These are phyloP conservation scores for Procambarus virginalis DNA, from an alignment of 1,140 invertebrate genomes.

Conservation along the genomic window DNA sequence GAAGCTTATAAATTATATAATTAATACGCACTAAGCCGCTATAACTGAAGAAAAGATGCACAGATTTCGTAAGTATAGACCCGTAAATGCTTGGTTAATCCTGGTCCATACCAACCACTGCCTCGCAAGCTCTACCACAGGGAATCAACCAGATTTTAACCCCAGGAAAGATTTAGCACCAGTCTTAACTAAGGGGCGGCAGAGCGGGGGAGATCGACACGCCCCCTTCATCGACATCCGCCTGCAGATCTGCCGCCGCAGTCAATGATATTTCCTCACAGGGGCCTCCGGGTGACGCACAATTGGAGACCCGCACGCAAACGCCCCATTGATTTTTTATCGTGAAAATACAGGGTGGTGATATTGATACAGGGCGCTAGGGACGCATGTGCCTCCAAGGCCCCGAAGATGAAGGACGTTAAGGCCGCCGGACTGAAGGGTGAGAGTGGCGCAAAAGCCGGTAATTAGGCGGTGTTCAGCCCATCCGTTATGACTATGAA, in stretches of 20 bases:
- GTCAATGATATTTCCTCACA: constrained; percentile 55
- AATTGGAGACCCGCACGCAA: constrained; percentile 54
- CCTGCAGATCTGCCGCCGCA: constrained; percentile 15
- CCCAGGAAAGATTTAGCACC: constrained; percentile 30
- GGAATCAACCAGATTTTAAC: background rate
- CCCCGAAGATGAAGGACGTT: background rate
- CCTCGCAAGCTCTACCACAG: background rate
- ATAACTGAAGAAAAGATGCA: no score
- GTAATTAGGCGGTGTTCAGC: constrained; percentile 41
- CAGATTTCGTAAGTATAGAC: no score
- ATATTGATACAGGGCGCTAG: constrained; percentile 38
- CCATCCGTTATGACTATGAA: constrained; percentile 47
- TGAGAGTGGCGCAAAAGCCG: background rate
- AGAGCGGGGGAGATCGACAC: constrained; percentile 25
- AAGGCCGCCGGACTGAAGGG: background rate
- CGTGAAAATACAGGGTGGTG: constrained; percentile 54
- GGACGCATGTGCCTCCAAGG: background rate
- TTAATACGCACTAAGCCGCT: no score
- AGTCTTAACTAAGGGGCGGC: constrained; percentile 28
- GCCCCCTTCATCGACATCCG: constrained; percentile 4
- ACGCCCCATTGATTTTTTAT: constrained; percentile 68
- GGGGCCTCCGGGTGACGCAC: constrained; percentile 50
- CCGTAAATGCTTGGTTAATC: no score
- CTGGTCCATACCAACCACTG: background rate
- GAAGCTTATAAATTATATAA: no score